phyloP scores from a whole-genome alignment of 2,797 vertebrate genomes.

The Perodicticus potto region DNA sequence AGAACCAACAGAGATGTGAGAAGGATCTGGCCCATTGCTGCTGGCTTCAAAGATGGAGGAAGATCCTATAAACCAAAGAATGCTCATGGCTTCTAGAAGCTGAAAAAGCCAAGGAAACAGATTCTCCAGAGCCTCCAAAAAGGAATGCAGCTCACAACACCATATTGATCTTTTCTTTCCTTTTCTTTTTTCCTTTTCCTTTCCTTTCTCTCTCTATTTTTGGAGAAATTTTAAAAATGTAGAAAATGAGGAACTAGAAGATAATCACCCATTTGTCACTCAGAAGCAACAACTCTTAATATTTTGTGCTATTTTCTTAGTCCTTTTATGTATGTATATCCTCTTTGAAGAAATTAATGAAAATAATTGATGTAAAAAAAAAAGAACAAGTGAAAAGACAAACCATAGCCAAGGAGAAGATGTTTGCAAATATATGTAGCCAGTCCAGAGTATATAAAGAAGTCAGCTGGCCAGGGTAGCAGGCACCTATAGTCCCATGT shows the following conservation, averaged over 20 bases:
- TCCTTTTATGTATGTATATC: background rate
- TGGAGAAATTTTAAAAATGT: background rate
- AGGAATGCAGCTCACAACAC: background rate
- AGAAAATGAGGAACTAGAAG: background rate
- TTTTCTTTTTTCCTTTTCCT: background rate
- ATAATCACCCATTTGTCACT: background rate
- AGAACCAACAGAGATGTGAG: background rate
- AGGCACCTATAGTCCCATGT: background rate
- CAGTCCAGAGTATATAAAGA: background rate
- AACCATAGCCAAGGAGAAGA: background rate
- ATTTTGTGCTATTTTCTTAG: background rate
- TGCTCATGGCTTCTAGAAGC: background rate
- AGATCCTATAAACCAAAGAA: background rate
- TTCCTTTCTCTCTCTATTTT: background rate
- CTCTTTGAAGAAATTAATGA: background rate
- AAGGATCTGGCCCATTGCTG: background rate
- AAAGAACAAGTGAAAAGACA: conserved; percentile 9
- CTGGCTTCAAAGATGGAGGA: background rate
- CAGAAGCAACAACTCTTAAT: background rate
- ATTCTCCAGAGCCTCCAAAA: background rate
- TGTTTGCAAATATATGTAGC: background rate
- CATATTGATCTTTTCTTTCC: background rate
- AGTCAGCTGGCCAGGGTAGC: background rate
- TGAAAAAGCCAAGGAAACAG: background rate
- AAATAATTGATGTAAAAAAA: background rate